phyloP scores from a whole-genome alignment of 1,140 invertebrate species.

The Ostrea edulis region DNA sequence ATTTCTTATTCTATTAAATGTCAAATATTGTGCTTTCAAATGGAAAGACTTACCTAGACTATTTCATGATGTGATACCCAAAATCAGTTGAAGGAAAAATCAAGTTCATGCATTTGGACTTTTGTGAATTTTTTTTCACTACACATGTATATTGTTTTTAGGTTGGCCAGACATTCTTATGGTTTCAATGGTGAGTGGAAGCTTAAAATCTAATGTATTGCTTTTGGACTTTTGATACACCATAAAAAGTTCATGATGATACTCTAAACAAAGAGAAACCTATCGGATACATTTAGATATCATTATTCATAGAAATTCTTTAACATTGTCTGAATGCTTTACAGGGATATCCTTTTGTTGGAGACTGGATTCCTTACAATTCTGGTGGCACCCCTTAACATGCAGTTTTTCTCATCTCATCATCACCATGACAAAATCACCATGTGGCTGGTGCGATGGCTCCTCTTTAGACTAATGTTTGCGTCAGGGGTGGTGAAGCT shows the following conservation, averaged over 20 bases:
- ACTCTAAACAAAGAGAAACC: too few species aligned
- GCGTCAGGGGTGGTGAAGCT: slow-evolving; percentile 88
- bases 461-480: slow-evolving; percentile 89
- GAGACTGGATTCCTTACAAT: slow-evolving; percentile 89
- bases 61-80: too few species aligned
- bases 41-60: too few species aligned
- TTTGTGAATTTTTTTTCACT: background rate
- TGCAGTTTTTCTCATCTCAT: slow-evolving; percentile 79
- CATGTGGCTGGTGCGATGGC: slow-evolving; percentile 88
- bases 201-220: background rate
- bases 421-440: slow-evolving; percentile 80
- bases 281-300: too few species aligned
- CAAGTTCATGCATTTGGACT: too few species aligned
- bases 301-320: too few species aligned
- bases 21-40: too few species aligned
- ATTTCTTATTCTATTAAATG: too few species aligned
- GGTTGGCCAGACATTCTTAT: slow-evolving; percentile 87
- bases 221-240: background rate
- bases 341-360: slow-evolving; percentile 87
- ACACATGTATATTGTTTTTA: slow-evolving; percentile 60
- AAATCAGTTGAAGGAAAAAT: too few species aligned
- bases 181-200: slow-evolving; percentile 86
- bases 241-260: background rate
- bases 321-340: slow-evolving; percentile 24
- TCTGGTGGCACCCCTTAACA: slow-evolving; percentile 85